phyloP scores from a whole-genome alignment of 1,140 invertebrate species.

The Potamilus streckersoni region DNA sequence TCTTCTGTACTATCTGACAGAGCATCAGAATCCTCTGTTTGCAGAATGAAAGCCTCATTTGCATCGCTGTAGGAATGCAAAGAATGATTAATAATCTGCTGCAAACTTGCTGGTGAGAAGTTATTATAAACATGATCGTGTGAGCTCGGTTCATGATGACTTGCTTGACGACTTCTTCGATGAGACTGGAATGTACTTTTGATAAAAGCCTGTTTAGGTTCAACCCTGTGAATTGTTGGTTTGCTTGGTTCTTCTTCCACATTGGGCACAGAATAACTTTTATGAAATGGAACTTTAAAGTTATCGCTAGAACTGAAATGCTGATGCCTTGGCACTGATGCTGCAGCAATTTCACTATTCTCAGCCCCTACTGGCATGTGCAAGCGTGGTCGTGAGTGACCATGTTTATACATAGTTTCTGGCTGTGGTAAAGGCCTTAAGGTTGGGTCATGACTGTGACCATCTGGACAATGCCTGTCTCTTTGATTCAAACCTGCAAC shows the following conservation, averaged over 20 bases:
- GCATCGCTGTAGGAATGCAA: constrained; percentile 34
- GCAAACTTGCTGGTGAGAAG: constrained; percentile 28
- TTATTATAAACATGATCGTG: constrained; percentile 19
- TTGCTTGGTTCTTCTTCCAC: constrained; percentile 25
- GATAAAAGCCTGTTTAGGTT: constrained; percentile 43
- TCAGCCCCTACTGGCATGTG: constrained; percentile 44
- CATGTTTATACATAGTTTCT: constrained; percentile 7
- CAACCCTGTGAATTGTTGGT: constrained; percentile 25
- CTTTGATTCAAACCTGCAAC: constrained; percentile 39
- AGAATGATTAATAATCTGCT: constrained; percentile 32
- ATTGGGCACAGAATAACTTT: constrained; percentile 24
- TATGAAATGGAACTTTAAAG: constrained; percentile 33
- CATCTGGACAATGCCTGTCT: constrained; percentile 33
- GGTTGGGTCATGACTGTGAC: constrained; percentile 35
- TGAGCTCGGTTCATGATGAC: constrained; percentile 17
- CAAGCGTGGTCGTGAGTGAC: constrained; percentile 28
- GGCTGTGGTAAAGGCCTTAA: constrained; percentile 28
- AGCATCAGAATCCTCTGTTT: constrained; percentile 37
- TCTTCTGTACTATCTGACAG: constrained; percentile 33
- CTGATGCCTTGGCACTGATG: constrained; percentile 21
- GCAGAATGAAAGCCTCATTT: constrained; percentile 44
- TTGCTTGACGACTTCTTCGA: constrained; percentile 7
- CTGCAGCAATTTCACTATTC: constrained; percentile 32
- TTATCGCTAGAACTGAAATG: constrained; percentile 16
- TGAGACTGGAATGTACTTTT: constrained; percentile 40